Evolutionary conservation across 1,140 invertebrate species (phyloP), one percentile per base, ranked within the genome.

Genomic region (Hylyphantes graminicola): DNA sequence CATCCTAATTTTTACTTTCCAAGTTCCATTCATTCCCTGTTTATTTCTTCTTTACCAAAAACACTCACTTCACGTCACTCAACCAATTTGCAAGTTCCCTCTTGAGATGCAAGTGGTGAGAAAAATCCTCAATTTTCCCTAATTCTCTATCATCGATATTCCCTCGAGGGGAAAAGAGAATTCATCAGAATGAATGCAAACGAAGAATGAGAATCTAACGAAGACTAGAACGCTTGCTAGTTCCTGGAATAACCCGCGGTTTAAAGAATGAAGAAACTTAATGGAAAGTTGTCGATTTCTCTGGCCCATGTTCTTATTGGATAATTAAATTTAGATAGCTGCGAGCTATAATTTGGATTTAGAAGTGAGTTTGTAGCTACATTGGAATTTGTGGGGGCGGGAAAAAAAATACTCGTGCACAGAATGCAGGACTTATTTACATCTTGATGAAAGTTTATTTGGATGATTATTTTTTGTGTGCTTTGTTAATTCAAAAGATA

Each of bases 401-500:
- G n/a, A n/a, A 55, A 19, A 70, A 68, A 70, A 70, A 70, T 57
- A 74, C 19, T 74, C n/a, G 13, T 74, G 54, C 57, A 57, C 51
- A 17, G 72, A 35, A 35, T 1, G 35, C 35, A 35, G n/a, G 35
- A 35, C 72, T 74, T 74, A 74, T 74, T 74, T 74, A 57, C 72
- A 74, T 74, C 54, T 74, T 74, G 72, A 74, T 74, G 53, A 74
- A 57, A 57, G 53, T 19, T 74, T 74, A 55, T 74, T 74, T 59
- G 51, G 12, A 51, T 70, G 5, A 68, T 35, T 35, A n/a, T n/a
- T n/a, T 35, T 35, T 35, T 35, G 1, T 35, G 35, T 35, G 35
- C 35, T 35, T 35, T 15, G 57, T 61, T 61, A 1, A 61, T 12
- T 61, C 17, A 10, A 15, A 4, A 15, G 15, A n/a, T 5, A 19